A percentile compares a stretch with the other conserved stretches of the same genome.
Conservation (phyloP, 2,113 vertebrate genomes). For the Alethe diademata region DNA sequence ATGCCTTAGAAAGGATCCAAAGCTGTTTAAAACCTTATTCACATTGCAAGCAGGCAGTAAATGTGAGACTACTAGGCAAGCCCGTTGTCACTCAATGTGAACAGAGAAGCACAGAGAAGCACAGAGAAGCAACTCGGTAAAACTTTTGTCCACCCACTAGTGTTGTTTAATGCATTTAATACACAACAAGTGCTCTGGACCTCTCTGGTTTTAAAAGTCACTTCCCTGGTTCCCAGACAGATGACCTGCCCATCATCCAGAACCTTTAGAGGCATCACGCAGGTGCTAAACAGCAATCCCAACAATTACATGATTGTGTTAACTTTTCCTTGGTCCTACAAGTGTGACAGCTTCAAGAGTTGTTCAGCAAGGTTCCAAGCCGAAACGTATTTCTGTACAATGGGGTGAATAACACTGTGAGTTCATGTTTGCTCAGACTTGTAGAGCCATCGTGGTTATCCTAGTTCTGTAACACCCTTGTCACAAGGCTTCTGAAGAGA, state of each 20-base stretch:
- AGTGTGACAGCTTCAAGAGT: not conserved
- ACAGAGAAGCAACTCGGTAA: not conserved
- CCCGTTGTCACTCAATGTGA: not conserved
- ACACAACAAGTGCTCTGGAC: not conserved
- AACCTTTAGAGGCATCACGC: not conserved
- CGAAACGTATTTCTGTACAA: not conserved
- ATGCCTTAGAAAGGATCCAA: conserved; percentile 23
- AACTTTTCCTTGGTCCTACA: not conserved
- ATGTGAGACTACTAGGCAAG: conserved; percentile 14
- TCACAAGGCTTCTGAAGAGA: not conserved
- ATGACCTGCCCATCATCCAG: not conserved
- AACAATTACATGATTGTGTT: fast-evolving
- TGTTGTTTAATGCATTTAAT: not conserved
- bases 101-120: not conserved
- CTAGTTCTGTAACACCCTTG: not conserved
- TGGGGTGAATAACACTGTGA: not conserved
- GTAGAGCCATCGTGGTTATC: not conserved
- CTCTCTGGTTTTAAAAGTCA: not conserved
- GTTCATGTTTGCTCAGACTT: not conserved
- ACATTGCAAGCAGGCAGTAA: conserved; percentile 21
- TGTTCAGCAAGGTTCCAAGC: not conserved
- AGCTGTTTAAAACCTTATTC: conserved; percentile 34
- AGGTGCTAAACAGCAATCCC: not conserved
- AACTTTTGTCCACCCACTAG: not conserved
- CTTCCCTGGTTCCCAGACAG: not conserved